Conservation (phyloP, 2,797 vertebrate species). For the Chiroxiphia lanceolata region DNA sequence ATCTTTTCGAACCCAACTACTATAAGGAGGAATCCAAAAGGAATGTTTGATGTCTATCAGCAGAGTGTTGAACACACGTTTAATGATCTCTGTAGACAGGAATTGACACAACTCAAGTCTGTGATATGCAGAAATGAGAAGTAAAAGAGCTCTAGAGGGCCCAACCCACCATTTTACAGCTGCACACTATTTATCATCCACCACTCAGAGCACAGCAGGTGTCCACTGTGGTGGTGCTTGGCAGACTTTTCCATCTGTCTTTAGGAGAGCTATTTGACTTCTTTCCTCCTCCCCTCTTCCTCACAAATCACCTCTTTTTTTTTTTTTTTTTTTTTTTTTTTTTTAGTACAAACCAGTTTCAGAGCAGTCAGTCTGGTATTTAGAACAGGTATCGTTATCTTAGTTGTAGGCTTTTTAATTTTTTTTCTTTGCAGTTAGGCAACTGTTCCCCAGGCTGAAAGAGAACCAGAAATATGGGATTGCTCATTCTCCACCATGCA, state of each 20-base stretch:
- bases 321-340: not conserved
- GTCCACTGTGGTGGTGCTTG: not conserved
- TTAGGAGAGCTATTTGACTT: not conserved
- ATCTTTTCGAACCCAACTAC: conserved; percentile 15
- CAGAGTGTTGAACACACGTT: not conserved
- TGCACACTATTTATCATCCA: not conserved
- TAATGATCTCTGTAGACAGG: conserved; percentile 2
- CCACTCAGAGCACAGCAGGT: conserved; percentile 1
- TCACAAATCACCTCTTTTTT: not conserved
- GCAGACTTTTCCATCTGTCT: not conserved
- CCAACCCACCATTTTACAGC: not conserved
- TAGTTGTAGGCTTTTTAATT: not conserved
- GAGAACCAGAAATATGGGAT: not conserved
- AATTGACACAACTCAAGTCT: not conserved
- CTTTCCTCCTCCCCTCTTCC: not conserved
- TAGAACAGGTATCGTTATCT: not conserved
- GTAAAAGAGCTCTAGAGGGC: not conserved
- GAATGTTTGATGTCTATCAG: not conserved
- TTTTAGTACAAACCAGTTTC: not conserved
- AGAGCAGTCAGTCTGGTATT: not conserved
- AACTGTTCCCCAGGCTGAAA: not conserved
- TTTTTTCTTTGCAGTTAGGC: not conserved
- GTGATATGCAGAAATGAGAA: conserved; percentile 12
- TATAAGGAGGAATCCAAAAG: not conserved
- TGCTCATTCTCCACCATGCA: not conserved